Percentiles rank a stretch among this genome's conserved stretches.
These are phyloP conservation scores for Scolanthus callimorphus DNA, from an alignment of 92 coral and sea anemone species.

Conservation along the genomic window DNA sequence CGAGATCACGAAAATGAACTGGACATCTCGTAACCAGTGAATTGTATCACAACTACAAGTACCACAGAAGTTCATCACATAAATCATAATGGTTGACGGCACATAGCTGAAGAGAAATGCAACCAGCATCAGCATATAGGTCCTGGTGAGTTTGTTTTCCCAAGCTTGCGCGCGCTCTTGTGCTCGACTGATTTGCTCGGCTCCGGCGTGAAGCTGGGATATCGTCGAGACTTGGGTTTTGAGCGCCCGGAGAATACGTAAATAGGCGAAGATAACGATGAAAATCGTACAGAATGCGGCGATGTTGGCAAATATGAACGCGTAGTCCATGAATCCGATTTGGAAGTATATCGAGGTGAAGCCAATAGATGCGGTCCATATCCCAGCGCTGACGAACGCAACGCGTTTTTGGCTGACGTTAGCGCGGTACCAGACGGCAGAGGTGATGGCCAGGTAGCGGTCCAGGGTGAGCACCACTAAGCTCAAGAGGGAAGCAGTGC, in stretches of 20 bases:
- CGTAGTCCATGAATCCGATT: slow-evolving; percentile 76
- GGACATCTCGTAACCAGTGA: slow-evolving; percentile 25
- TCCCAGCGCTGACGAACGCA: slow-evolving; percentile 14
- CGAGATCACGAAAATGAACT: slow-evolving; percentile 5
- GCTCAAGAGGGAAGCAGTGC: slow-evolving; percentile 80
- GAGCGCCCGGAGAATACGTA: slow-evolving; percentile 72
- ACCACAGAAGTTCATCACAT: slow-evolving; percentile 18
- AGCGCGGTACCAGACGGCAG: slow-evolving; percentile 77
- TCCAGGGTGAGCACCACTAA: slow-evolving; percentile 76
- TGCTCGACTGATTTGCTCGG: too few relatives aligned
- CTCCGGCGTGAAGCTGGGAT: slow-evolving; percentile 20
- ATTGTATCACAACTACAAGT: slow-evolving; percentile 9
- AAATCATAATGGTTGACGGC: slow-evolving; percentile 10
- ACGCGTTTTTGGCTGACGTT: slow-evolving; percentile 54
- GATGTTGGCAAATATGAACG: slow-evolving; percentile 84
- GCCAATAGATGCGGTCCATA: slow-evolving; percentile 50
- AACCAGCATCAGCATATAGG: slow-evolving; percentile 14
- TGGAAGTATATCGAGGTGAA: slow-evolving; percentile 58
- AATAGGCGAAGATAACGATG: slow-evolving; percentile 81
- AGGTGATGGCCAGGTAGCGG: slow-evolving; percentile 69
- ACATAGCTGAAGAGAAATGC: slow-evolving; percentile 18
- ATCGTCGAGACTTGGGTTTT: slow-evolving; percentile 55
- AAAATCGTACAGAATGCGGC: slow-evolving; percentile 77
- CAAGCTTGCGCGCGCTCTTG: too few relatives aligned
- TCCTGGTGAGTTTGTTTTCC: slow-evolving; percentile 19